phyloP scores from a whole-genome alignment of 2,888 invertebrate genomes.

The Drosophila nigritarsus region DNA sequence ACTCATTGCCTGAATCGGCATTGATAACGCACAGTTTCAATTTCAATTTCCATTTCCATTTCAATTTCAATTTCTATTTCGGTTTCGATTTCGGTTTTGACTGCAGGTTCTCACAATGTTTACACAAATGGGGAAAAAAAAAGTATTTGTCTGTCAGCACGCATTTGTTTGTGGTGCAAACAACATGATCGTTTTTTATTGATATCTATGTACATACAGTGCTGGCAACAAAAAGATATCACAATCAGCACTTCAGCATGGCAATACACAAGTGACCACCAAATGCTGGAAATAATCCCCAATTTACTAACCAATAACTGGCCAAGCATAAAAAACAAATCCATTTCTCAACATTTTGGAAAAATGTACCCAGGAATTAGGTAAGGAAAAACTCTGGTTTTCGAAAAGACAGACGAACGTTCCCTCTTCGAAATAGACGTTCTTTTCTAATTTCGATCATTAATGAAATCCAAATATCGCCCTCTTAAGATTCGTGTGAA shows the following conservation, averaged over 20 bases:
- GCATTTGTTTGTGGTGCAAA: conserved; percentile 50
- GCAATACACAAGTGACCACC: not conserved
- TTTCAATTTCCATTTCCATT: not conserved
- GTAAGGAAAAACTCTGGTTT: not conserved
- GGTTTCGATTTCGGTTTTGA: conserved; percentile 1
- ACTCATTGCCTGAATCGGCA: conserved; percentile 13
- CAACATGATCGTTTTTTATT: conserved; percentile 52
- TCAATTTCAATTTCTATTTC: conserved; percentile 5
- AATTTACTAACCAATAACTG: not conserved
- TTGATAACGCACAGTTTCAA: conserved; percentile 27
- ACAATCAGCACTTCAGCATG: not conserved
- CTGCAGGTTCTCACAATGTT: conserved; percentile 18
- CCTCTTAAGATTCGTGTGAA: not conserved
- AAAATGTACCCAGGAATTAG: not conserved
- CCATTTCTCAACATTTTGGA: not conserved
- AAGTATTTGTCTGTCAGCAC: not conserved
- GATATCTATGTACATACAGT: conserved; percentile 32
- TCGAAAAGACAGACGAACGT: no score
- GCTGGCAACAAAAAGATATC: not conserved
- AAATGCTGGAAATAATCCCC: not conserved
- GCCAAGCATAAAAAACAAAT: not conserved
- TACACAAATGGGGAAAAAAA: conserved; percentile 21
- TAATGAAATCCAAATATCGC: not conserved
- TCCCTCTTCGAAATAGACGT: no score
- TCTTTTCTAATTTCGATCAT: not conserved